Evolutionary conservation across 2,888 invertebrate species (phyloP).

Genomic region (Smittia aterrima): DNA sequence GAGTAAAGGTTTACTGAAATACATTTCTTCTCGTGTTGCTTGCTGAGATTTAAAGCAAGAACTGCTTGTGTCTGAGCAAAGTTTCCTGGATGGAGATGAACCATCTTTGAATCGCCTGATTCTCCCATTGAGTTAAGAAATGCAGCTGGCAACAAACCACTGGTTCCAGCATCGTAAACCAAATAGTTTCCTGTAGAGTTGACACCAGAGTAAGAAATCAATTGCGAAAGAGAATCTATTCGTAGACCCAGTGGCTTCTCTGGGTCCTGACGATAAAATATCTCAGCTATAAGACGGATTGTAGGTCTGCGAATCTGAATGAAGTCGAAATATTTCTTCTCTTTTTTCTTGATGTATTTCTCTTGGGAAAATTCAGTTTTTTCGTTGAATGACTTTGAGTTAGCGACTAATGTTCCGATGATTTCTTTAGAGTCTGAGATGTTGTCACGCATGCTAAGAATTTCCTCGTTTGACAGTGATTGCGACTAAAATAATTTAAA

Average conservation of each 20-base stretch:
- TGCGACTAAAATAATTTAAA: constrained; percentile 65
- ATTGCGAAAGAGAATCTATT: constrained; percentile 84
- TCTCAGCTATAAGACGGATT: constrained; percentile 76
- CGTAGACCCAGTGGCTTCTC: constrained; percentile 74
- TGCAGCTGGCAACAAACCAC: constrained; percentile 79
- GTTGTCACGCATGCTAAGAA: constrained; percentile 72
- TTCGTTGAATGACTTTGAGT: constrained; percentile 83
- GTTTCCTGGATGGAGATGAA: constrained; percentile 79
- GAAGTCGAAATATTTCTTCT: constrained; percentile 86
- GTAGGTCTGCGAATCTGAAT: constrained; percentile 77
- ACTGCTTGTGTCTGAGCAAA: constrained; percentile 76
- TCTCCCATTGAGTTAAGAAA: constrained; percentile 74
- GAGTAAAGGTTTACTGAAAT: constrained; percentile 75
- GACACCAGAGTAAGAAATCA: constrained; percentile 78
- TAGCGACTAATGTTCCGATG: constrained; percentile 81
- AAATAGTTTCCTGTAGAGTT: constrained; percentile 74
- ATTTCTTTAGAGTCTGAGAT: constrained; percentile 78
- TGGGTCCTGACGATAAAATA: constrained; percentile 78
- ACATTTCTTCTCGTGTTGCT: constrained; percentile 68
- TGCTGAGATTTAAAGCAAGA: constrained; percentile 74
- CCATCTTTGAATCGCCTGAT: constrained; percentile 62
- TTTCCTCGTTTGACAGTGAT: constrained; percentile 77
- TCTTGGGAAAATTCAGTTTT: constrained; percentile 93
- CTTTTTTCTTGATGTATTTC: constrained; percentile 93
- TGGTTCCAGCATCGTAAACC: constrained; percentile 84